Evolutionary conservation across 2,113 vertebrate species (phyloP), one percentile per base, ranked within the genome.

Genomic region (Lagopus muta): DNA sequence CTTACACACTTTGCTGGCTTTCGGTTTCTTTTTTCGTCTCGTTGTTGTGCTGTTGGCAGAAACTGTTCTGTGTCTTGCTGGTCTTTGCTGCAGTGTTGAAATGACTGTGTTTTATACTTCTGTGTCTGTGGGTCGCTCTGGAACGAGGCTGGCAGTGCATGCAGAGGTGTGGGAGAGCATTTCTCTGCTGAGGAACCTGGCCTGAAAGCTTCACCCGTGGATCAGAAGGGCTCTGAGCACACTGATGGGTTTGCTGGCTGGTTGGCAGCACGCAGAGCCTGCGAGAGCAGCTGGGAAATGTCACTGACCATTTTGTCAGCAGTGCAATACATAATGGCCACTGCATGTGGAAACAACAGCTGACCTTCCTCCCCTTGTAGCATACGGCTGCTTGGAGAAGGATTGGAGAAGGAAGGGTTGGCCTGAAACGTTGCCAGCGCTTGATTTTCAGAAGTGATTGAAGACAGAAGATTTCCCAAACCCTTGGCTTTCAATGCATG

Each of bases 11-110:
- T 61, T 58, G 84, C 67, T 58, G 90, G 69, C 70, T 1, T n/a
- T n/a, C 45, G 52, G 61, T 1, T 32, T 32, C 42, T 45, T 2
- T 50, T n/a, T 64, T 20, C 13, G n/a, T 82, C 48, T 48, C 8
- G 11, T 89, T 50, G 89, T 88, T 61, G 88, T 27, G 81, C 91
- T 94, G 32, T 92, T 93, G 85, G 92, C 92, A 87, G 84, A 96
- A 92, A 5, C 82, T 82, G 38, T 80, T 89, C 58, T 52, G 89
- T 94, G 91, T 94, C 95, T 82, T 25, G 82, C 90, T 96, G 92
- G 34, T 92, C 90, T 95, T 90, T 92, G 95, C 95, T 97, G 94
- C 95, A 92, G 19, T 22, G 55, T 91, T 52, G 72, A 79, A 93
- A 86, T 2, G 30, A 55, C 60, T 60, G 55, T 88, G 54, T 80